Base-by-base conservation (phyloP, 2,797 vertebrate genomes). In the Malacoraja senta region DNA sequence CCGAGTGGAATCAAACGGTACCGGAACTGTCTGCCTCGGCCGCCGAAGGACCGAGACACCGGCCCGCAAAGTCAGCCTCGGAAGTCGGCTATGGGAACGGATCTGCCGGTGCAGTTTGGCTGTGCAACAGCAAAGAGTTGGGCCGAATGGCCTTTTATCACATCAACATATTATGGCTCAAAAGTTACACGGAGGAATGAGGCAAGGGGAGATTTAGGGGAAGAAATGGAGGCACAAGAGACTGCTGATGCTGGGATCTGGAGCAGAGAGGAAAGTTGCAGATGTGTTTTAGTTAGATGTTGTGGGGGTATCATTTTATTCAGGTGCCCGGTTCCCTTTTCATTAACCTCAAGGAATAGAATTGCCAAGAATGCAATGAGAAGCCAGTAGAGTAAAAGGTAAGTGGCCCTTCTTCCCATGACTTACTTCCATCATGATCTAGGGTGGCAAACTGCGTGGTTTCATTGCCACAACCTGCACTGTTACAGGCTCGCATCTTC, bases 401-500 rank as follows among this genome's bases (percentile, higher is more conserved):
- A 91, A 91, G 4, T 32, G 15, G n/a, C 61, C 81, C 29, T 0
- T 1, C 21, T 32, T 63, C 19, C 1, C 21, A 21, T 1, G 13
- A 97, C 98, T 98, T 95, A 99, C 99, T 99, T 95, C 98, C 99
- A 0, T 99, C 98, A 0, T 98, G 99, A 96, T 99, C 98, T 95
- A 99, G 96, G 0, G 99, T 99, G 94, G 99, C 98, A 29, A 99
- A 99, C 95, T 98, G 98, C 1, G 98, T 93, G 26, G 96, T 98
- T 96, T 99, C 98, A 93, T 99, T 99, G 90, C 98, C 98, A 78
- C 99, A 99, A 95, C 99, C 99, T 0, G 99, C 99, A 0, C 98
- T 99, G 97, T 99, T 99, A 94, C 99, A 99, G 0, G 98, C 98
- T 95, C 98, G 97, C 98, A 99, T 99, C 95, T 99, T 98, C 93